Base-by-base conservation (phyloP, 2,113 vertebrate species). In the Sphaerodactylus townsendi region DNA sequence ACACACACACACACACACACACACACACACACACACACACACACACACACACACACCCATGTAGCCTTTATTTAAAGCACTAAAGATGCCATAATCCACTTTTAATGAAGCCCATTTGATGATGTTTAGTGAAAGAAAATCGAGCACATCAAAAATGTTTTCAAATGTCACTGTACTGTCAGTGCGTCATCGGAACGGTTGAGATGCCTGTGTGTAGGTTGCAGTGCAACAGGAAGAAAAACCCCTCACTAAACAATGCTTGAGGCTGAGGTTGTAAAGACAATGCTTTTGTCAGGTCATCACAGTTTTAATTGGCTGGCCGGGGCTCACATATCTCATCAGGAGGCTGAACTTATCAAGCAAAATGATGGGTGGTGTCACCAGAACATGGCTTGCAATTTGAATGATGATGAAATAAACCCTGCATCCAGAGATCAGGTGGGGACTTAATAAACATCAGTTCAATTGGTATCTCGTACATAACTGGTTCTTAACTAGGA, bases 111-210 rank as follows among this genome's bases (percentile, higher is more conserved):
- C 48, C 15, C 84, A 41, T 88, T 85, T 87, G 86, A 79, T 84
- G 77, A 50, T 59, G 19, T 90, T 90, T 91, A 91, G 77, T 35
- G 84, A 80, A 69, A 85, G 85, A 89, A 84, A 77, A 44, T 21
- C 44, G 48, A 77, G 28, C 13, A 62, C 19, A 91, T 91, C 71
- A 91, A 78, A 94, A 90, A 77, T 81, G 74, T 84, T 76, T 86
- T 77, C 88, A 91, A 92, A 89, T 89, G 83, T 85, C 83, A 83
- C 62, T 81, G 39, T 90, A 91, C 90, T 93, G 92, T 92, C 89
- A 91, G 25, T 17, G 69, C 79, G 93, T 93, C 85, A 87, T 87
- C 72, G 73, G 81, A 0, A 0, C 78, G 1, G 4, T 53, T 74
- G 89, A 91, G 86, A 90, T 87, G 85, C 79, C 72, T 84, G 39